Base-by-base conservation (phyloP, 2,113 vertebrate genomes). In the Sturnira hondurensis region DNA sequence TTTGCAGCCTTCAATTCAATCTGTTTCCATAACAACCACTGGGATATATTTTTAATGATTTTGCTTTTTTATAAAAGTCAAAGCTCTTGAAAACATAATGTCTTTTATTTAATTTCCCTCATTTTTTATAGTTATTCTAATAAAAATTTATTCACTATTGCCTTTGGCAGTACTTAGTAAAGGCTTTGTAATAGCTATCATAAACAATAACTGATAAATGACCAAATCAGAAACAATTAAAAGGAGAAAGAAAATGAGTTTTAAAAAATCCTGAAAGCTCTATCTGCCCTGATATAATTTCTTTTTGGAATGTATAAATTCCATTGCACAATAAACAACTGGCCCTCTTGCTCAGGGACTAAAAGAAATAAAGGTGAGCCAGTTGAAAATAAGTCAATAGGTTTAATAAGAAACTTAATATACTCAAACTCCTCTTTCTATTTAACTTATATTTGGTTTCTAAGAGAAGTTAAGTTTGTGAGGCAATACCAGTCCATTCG, bases 1-100 rank as follows among this genome's bases (percentile, higher is more conserved):
- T 93, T 92, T 93, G 77, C 28, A 81, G 84, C 92, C 84, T 92
- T 78, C 52, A 89, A 50, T 58, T 94, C 45, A 45, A 50, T 96
- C 84, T 92, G 96, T 98, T 96, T 96, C 96, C 86, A 96, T 98
- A 96, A 96, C 95, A 97, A 97, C 96, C 76, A 95, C 0, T 33
- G 19, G 43, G 17, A 61, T 87, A 76, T 77, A 93, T 93, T 97
- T 93, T 96, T 93, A 94, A 90, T 28, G 84, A 77, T 90, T 92
- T 91, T 70, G 68, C n/a, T 89, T 84, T 82, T 63, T 94, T 94
- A 82, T 8, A 96, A 93, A 95, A 94, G 92, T 38, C 65, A 82
- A 97, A 95, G 45, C 67, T 96, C 52, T 93, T 73, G 41, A 85
- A 94, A n/a, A 22, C 31, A 83, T 85, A 26, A 74, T 71, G 67